Base-by-base conservation (phyloP, 2,797 vertebrate genomes). In the Catharus ustulatus region DNA sequence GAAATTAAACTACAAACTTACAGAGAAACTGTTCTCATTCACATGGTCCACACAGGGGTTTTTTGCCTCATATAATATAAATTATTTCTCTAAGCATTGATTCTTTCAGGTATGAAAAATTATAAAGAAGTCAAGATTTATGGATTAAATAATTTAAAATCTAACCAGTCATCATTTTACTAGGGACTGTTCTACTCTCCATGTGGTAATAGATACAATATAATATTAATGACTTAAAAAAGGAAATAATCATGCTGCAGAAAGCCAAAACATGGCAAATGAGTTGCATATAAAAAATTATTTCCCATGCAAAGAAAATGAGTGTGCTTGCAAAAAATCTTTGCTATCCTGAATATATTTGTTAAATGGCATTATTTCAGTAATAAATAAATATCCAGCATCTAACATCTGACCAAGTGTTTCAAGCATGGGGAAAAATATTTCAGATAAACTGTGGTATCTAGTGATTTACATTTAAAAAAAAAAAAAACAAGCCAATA, bases 401-500 rank as follows among this genome's bases (percentile, higher is more conserved):
- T 51, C n/a, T 69, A 74, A 85, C 9, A 66, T 15, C 15, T 1
- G 10, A 38, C 18, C 26, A 88, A 88, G 18, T 77, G 32, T 52
- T 63, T 23, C 42, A 89, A 82, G 18, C 30, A 54, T 0, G 73
- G 2, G 7, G 15, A 38, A 81, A 90, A 68, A 14, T 48, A 77
- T 15, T 84, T 75, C 2, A 0, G 17, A 46, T 22, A 54, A 82
- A 74, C 20, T n/a, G 32, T 14, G 15, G 6, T 40, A 64, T 23
- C 49, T 67, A 19, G 5, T 11, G 7, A 64, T 51, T 58, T 66
- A 81, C 36, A n/a, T 58, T 64, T 8, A 57, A 68, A 63, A 59
- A 38, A 38, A 38, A 38, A 38, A 38, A 38, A 1, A 0, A 0
- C 7, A 43, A 52, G 30, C 6, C 51, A 88, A 34, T 20, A 54